Evolutionary conservation across 2,888 invertebrate species (phyloP).

Genomic region (Protodeltote pygarga): DNA sequence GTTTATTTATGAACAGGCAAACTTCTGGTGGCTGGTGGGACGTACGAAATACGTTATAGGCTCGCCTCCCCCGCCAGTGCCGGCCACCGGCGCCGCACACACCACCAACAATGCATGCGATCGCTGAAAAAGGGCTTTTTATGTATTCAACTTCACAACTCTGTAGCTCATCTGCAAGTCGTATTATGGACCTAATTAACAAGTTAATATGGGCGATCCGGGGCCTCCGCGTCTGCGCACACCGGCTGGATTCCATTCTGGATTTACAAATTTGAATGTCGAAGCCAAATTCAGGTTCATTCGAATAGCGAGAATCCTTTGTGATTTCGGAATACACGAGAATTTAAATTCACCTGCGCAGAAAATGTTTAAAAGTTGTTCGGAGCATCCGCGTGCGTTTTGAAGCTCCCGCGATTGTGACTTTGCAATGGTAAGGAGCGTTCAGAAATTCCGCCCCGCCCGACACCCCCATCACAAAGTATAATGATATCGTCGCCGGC

Average conservation of each 20-base stretch:
- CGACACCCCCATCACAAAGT: conserved; percentile 87
- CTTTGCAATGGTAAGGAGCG: conserved; percentile 86
- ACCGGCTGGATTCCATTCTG: conserved; percentile 52
- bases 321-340: conserved; percentile 53
- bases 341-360: conserved; percentile 68
- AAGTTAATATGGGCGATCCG: conserved; percentile 94
- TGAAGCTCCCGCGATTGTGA: conserved; percentile 71
- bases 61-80: conserved; percentile 70
- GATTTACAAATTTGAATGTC: conserved; percentile 54
- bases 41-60: conserved; percentile 83
- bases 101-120: conserved; percentile 80
- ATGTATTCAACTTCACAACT: conserved; percentile 90
- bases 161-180: conserved; percentile 94
- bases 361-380: conserved; percentile 60
- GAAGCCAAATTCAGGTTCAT: conserved; percentile 43
- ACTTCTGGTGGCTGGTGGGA: conserved; percentile 86
- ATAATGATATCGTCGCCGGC: conserved; percentile 87
- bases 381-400: conserved; percentile 60
- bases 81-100: conserved; percentile 62
- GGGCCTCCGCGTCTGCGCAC: conserved; percentile 86
- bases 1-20: conserved; percentile 88
- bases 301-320: conserved; percentile 52
- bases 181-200: conserved; percentile 96
- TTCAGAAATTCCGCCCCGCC: conserved; percentile 86
- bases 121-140: conserved; percentile 90